phyloP scores from a whole-genome alignment of 37 sponge, comb jelly and placozoan genomes.

The Cladorhizidae sp. region DNA sequence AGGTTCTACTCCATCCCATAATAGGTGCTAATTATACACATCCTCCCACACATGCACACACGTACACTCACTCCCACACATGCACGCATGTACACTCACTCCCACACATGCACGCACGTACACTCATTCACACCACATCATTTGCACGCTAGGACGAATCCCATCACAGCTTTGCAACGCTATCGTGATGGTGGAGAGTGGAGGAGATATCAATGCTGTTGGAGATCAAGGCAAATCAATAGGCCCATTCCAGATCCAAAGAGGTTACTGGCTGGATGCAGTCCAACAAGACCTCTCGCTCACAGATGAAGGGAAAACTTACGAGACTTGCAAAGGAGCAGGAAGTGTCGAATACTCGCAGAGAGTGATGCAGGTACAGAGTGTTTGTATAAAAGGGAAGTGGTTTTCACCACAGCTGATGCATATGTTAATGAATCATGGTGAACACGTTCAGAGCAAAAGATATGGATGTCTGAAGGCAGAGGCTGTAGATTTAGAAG shows the following conservation, averaged over 20 bases:
- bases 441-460: no score
- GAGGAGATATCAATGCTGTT: not conserved
- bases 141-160: conserved; percentile 1
- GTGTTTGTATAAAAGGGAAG: not conserved
- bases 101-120: no score
- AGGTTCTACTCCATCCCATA: no score
- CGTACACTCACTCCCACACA: no score
- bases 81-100: no score
- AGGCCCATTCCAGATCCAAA: conserved; percentile 21
- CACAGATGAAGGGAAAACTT: not conserved
- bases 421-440: no score
- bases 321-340: conserved; percentile 8
- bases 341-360: conserved; percentile 6
- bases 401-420: no score
- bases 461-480: no score
- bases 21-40: no score
- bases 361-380: conserved; percentile 22
- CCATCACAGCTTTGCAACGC: conserved; percentile 13
- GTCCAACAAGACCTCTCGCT: not conserved
- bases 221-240: not conserved
- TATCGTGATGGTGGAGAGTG: conserved; percentile 1
- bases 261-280: conserved; percentile 24
- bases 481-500: no score
- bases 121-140: no score
- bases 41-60: no score